Evolutionary conservation across 1,140 invertebrate species (phyloP), one percentile per base, ranked within the genome.

Genomic region (Trigoniulus corallinus): DNA sequence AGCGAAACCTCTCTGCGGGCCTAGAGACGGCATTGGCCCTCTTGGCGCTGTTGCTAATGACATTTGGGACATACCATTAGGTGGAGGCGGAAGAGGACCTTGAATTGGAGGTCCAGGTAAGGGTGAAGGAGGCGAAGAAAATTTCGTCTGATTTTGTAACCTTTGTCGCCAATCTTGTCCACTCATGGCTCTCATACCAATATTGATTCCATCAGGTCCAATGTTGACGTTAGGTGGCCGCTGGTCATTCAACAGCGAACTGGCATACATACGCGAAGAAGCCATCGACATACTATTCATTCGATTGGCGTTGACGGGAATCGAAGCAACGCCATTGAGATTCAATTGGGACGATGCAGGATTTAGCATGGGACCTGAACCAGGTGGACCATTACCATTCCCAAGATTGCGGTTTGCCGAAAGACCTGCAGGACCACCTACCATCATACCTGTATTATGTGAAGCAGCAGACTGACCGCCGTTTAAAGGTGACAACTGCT

Each of bases 191-290:
- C 58, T 60, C 50, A 67, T 65, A 10, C 65, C 64, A 48, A 69
- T 68, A 53, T 68, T 69, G 10, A 69, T 52, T n/a, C 67, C 67
- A 43, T 68, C 66, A 1, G 67, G 67, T 24, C 67, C 67, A 23
- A 68, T 65, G 53, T 69, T 67, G 1, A 69, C 66, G 56, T 69
- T 69, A n/a, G 67, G 67, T 15, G 67, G 65, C 53, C 66, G 59
- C 52, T 67, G 66, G 48, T 62, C 64, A 21, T 64, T 48, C 62
- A 66, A 61, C 43, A 67, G 58, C 52, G 66, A 57, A 61, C 64
- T 66, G 20, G 63, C 65, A 51, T 62, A 66, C 1, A 56, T 58
- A 13, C 27, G 27, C 22, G n/a, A 13, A 25, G 22, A n/a, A 13
- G 22, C 24, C 13, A 13, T 47, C 12, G 10, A 24, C 20, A 47